Base-by-base conservation (phyloP, 1,140 invertebrate genomes). In the Cherax destructor region DNA sequence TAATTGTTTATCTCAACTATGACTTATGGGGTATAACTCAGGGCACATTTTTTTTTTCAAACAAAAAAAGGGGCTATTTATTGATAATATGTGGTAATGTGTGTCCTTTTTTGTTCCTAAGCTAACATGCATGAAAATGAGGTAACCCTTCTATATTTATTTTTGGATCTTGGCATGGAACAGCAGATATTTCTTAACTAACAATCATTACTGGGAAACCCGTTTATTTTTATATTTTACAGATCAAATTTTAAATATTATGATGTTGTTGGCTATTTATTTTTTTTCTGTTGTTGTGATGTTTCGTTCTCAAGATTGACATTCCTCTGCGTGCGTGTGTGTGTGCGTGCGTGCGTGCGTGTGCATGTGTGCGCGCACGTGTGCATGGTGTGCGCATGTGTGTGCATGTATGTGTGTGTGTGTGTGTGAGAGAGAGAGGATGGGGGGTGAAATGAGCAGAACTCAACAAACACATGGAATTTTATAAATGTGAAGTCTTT, bases 131-230 rank as follows among this genome's bases (percentile, higher is more conserved):
- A 91, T 91, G 89, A 78, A 9, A 79, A 11, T 74, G 10, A 61
- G 79, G 65, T 49, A 85, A 74, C 72, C 88, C 83, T 41, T 41
- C 30, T 85, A 72, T 72, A 74, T 89, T 74, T 74, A 30, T 74
- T 10, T n/a, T 30, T 74, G 83, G 83, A 91, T 91, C 83, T 86
- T 91, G 83, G 89, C 89, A 85, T 91, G 89, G 52, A 78, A 61
- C 24, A 76, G 77, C 74, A 85, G 59, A 79, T 85, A 79, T 78
- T 78, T 56, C 85, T 91, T 77, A 85, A 87, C 85, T 87, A 87
- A 87, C 85, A 77, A 59, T 87, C 59, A 61, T 74, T 24, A 21
- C 6, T 87, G 76, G 85, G 52, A n/a, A n/a, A 87, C 85, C 24
- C 65, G 18, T 72, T 24, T 50, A 85, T 85, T 76, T 47, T 77